Conservation (phyloP, 2,797 vertebrate species). For the Yasuhikotakia modesta region DNA sequence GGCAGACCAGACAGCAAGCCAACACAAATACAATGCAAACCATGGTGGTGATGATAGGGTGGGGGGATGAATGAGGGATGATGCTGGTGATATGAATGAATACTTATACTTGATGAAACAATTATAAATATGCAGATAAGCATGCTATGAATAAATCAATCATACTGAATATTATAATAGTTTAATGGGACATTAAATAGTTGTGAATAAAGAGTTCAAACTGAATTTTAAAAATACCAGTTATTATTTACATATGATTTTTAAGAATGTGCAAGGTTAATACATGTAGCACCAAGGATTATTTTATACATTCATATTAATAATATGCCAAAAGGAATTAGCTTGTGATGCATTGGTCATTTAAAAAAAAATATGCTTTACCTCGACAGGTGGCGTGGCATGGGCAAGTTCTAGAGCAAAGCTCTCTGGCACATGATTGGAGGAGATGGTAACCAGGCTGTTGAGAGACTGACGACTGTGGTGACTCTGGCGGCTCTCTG, state of each 20-base stretch:
- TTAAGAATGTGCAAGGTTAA: neutral
- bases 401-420: slow-evolving; percentile 94
- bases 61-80: slow-evolving; percentile 5
- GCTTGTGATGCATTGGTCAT: neutral
- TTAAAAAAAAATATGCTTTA: slow-evolving; percentile 69
- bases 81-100: slow-evolving; percentile 40
- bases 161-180: slow-evolving; percentile 3
- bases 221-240: neutral
- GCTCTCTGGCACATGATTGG: slow-evolving; percentile 91
- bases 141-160: slow-evolving; percentile 41
- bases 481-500: slow-evolving; percentile 92
- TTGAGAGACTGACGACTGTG: slow-evolving; percentile 96
- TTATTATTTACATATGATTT: neutral
- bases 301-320: neutral
- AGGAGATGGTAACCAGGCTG: slow-evolving; percentile 96
- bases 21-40: slow-evolving; percentile 58
- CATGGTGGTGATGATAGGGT: slow-evolving; percentile 33
- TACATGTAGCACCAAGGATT: neutral
- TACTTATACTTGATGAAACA: slow-evolving; percentile 41
- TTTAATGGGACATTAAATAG: neutral
- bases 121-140: slow-evolving; percentile 41
- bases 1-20: slow-evolving; percentile 73
- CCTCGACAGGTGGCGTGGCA: slow-evolving; percentile 94
- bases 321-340: neutral
- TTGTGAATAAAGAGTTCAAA: neutral